Base-by-base conservation (phyloP, 2,888 invertebrate species). In the Tinea pellionella region DNA sequence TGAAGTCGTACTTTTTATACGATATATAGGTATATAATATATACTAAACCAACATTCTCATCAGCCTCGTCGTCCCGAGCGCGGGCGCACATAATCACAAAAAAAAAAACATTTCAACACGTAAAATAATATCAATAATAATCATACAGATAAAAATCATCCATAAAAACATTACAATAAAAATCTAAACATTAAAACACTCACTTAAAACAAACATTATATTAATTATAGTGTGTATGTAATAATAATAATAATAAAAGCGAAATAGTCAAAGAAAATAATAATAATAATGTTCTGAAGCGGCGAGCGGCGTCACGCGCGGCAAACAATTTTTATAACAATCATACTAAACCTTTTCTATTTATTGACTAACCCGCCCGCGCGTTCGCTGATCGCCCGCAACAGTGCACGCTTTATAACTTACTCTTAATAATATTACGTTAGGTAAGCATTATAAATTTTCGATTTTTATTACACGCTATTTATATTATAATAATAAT, bases 161-260 rank as follows among this genome's bases (percentile, higher is more conserved):
- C 78, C 86, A 87, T 86, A 86, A 87, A 87, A 87, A 87, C 87
- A 87, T 87, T 87, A 87, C 81, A 87, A 87, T 87, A 87, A 87
- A 87, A 87, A 86, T 87, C 87, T 87, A 87, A 87, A 86, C 85
- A 84, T 87, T 86, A 86, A 87, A 86, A 86, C 87, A 86, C 63
- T 63, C 87, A 78, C 87, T 86, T 86, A 87, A 87, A 87, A 87
- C 87, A 87, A 87, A 85, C 84, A 87, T 86, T 87, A 87, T 86
- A 87, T 86, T 87, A 87, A 87, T 86, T 86, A 86, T 84, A 80
- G 85, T 84, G 84, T 87, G 82, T 85, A 84, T 78, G 82, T 84
- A 85, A 83, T 84, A 85, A 37, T 37, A 37, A 37, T 37, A 37
- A 37, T 37, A 37, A 85, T 83, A 81, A 83, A 87, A 87, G 86